phyloP scores from a whole-genome alignment of 2,797 vertebrate genomes.

The Poecilia wingei region DNA sequence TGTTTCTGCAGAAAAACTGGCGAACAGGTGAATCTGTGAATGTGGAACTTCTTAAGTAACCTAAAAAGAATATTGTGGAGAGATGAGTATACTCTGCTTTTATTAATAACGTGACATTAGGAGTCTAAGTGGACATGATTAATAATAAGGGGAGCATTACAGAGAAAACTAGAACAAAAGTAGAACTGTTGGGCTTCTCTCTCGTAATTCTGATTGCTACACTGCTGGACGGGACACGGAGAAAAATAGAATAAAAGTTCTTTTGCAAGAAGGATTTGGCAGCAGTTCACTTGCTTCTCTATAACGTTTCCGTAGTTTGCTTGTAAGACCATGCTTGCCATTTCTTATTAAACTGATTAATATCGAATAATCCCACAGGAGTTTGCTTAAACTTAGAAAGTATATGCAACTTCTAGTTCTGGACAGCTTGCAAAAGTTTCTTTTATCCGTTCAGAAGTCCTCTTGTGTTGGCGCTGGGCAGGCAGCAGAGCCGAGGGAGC shows the following conservation, averaged over 20 bases:
- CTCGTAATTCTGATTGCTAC: too few relatives aligned
- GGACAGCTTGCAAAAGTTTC: not conserved
- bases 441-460: conserved; percentile 19
- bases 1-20: too few relatives aligned
- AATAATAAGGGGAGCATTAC: not conserved
- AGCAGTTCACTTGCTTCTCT: not conserved
- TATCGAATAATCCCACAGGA: not conserved
- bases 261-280: not conserved
- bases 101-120: not conserved
- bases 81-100: not conserved
- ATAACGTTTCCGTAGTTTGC: not conserved
- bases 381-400: not conserved
- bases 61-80: not conserved
- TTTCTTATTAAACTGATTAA: not conserved
- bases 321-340: not conserved
- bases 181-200: too few relatives aligned
- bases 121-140: not conserved
- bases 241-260: too few relatives aligned
- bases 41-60: not conserved
- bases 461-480: conserved; percentile 34
- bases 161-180: too few relatives aligned
- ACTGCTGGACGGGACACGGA: too few relatives aligned
- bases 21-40: too few relatives aligned
- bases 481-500: conserved; percentile 30
- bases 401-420: not conserved